phyloP scores from a whole-genome alignment of 2,113 vertebrate species.

The Aspidoscelis tigris region DNA sequence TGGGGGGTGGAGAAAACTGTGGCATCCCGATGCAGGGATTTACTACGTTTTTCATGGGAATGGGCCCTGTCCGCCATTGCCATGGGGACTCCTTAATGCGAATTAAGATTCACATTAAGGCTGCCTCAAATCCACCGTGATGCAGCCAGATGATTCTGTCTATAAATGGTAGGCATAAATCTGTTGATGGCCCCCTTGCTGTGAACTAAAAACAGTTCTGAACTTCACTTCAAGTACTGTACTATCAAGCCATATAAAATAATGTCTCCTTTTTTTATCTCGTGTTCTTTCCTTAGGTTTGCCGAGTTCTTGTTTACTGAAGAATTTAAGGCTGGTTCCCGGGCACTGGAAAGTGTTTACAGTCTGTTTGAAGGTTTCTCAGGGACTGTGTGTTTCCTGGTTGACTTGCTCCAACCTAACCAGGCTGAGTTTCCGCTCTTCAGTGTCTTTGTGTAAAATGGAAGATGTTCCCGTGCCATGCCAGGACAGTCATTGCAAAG shows the following conservation, averaged over 20 bases:
- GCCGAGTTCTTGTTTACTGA: constrained; percentile 90
- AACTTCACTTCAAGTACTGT: not conserved
- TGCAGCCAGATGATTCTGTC: not conserved
- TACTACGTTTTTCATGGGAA: too few species aligned
- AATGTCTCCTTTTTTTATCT: constrained; percentile 32
- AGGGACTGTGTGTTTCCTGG: constrained; percentile 88
- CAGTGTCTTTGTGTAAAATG: constrained; percentile 86
- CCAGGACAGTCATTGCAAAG: constrained; percentile 15
- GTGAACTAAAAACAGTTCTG: not conserved
- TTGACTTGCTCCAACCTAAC: constrained; percentile 88
- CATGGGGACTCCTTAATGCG: too few species aligned
- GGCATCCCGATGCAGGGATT: too few species aligned
- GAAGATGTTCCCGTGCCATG: constrained; percentile 35
- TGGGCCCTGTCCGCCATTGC: too few species aligned
- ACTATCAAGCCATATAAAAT: not conserved
- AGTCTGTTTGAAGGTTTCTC: constrained; percentile 90
- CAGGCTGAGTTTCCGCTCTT: constrained; percentile 90
- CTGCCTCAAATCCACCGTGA: too few species aligned
- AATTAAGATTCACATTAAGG: too few species aligned
- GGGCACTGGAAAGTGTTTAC: constrained; percentile 82
- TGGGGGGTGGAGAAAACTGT: too few species aligned
- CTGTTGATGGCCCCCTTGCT: not conserved
- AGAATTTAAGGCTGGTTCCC: constrained; percentile 86
- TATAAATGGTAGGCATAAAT: not conserved
- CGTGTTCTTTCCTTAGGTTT: constrained; percentile 78